These are phyloP conservation scores for Eurois occulta DNA, from an alignment of 2,888 invertebrate species.

Conservation along the genomic window DNA sequence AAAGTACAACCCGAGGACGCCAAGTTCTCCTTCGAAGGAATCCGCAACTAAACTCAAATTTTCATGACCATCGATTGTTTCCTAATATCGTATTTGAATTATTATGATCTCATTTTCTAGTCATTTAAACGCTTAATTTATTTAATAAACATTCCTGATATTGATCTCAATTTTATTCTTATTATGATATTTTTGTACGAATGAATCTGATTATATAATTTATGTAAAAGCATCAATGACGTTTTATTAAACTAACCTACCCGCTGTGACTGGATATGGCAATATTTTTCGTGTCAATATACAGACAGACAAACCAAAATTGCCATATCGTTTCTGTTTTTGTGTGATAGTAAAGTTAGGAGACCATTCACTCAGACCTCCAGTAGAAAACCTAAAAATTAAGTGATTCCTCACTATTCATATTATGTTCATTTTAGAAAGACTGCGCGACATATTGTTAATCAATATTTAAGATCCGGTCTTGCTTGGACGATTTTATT, in stretches of 20 bases:
- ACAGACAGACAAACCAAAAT: background rate
- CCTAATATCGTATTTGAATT: background rate
- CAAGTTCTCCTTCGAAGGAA: slow-evolving; percentile 59
- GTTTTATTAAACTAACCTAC: slow-evolving; percentile 27
- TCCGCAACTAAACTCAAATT: slow-evolving; percentile 33
- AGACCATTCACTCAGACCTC: background rate
- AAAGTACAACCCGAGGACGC: slow-evolving; percentile 52
- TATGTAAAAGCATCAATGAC: slow-evolving; percentile 5
- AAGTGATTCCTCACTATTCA: background rate
- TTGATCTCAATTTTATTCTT: slow-evolving; percentile 44
- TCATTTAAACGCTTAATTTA: slow-evolving; percentile 33
- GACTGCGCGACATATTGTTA: background rate
- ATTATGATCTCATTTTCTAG: slow-evolving; percentile 53
- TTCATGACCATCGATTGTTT: background rate
- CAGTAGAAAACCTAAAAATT: background rate
- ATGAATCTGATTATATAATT: slow-evolving; percentile 23
- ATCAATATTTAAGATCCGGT: background rate
- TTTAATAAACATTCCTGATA: slow-evolving; percentile 46
- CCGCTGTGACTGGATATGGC: background rate
- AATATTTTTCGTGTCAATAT: background rate
- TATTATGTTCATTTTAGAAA: background rate
- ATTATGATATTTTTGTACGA: slow-evolving; percentile 44
- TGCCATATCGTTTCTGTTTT: background rate
- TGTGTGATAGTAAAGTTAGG: background rate
- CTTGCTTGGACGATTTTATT: background rate